Conservation (phyloP, 2,797 vertebrate genomes). For the Capromys pilorides region DNA sequence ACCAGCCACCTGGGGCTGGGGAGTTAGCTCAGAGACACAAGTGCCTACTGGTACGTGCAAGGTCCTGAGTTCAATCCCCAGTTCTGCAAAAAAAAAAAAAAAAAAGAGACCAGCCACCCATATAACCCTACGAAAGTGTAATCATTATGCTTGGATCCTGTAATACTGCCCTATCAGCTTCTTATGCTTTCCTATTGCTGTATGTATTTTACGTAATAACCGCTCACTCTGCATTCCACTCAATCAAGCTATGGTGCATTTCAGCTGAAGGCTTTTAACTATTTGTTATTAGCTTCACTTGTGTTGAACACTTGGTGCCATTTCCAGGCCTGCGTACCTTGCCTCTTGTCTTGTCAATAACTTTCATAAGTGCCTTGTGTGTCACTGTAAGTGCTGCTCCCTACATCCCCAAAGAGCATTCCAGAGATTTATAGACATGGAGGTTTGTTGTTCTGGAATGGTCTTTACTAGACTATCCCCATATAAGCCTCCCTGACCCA, state of each 20-base stretch:
- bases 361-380: slow-evolving; percentile 29
- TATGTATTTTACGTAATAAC: slow-evolving; percentile 2
- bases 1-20: background rate
- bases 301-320: background rate
- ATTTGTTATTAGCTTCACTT: background rate
- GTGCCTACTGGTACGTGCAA: too few relatives aligned
- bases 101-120: background rate
- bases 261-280: slow-evolving; percentile 22
- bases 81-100: too few relatives aligned
- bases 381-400: background rate
- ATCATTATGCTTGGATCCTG: background rate
- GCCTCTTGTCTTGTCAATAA: background rate
- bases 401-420: background rate
- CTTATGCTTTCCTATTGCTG: slow-evolving; percentile 18
- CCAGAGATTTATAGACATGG: slow-evolving; percentile 28
- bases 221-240: background rate
- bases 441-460: background rate
- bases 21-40: too few relatives aligned
- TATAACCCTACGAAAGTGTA: background rate
- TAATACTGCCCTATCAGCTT: background rate
- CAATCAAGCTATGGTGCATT: background rate
- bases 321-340: background rate
- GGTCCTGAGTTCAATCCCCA: too few relatives aligned
- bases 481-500: background rate
- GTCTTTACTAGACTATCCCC: background rate